These are phyloP conservation scores for Catocala nupta DNA, from an alignment of 2,888 invertebrate species.

Conservation along the genomic window DNA sequence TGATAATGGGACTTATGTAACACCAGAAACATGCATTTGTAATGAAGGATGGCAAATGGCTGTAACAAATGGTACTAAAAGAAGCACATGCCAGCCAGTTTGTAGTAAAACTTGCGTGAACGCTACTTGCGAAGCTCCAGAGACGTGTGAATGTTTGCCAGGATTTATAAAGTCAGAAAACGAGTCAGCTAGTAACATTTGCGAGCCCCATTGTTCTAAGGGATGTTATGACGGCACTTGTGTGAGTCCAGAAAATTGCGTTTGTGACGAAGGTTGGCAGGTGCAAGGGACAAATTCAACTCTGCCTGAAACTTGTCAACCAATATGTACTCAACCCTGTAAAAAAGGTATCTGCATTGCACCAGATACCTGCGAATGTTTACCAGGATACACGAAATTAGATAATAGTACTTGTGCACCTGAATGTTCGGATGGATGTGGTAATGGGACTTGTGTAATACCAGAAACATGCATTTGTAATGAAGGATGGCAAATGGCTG, in stretches of 20 bases:
- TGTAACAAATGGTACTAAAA: neutral
- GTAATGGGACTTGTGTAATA: constrained; percentile 6
- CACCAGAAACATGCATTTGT: constrained; percentile 18
- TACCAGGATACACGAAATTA: neutral
- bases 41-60: constrained; percentile 13
- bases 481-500: constrained; percentile 11
- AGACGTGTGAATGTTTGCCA: constrained; percentile 28
- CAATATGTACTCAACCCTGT: constrained; percentile 5
- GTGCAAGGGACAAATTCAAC: neutral
- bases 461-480: constrained; percentile 9
- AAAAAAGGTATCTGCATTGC: neutral
- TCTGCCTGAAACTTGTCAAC: neutral
- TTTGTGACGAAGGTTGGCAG: constrained; percentile 19
- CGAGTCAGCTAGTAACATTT: neutral
- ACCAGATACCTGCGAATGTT: constrained; percentile 5
- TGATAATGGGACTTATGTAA: constrained; percentile 13
- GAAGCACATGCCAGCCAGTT: constrained; percentile 30
- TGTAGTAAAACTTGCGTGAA: constrained; percentile 21
- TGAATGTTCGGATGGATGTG: constrained; percentile 6
- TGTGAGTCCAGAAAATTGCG: constrained; percentile 24
- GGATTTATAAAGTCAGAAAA: constrained; percentile 15
- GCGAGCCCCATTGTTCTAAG: constrained; percentile 24
- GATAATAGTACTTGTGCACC: constrained; percentile 2
- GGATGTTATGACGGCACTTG: constrained; percentile 26
- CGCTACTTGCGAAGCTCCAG: constrained; percentile 21